Evolutionary conservation across 2,113 vertebrate species (phyloP).

Genomic region (Notechis scutatus): DNA sequence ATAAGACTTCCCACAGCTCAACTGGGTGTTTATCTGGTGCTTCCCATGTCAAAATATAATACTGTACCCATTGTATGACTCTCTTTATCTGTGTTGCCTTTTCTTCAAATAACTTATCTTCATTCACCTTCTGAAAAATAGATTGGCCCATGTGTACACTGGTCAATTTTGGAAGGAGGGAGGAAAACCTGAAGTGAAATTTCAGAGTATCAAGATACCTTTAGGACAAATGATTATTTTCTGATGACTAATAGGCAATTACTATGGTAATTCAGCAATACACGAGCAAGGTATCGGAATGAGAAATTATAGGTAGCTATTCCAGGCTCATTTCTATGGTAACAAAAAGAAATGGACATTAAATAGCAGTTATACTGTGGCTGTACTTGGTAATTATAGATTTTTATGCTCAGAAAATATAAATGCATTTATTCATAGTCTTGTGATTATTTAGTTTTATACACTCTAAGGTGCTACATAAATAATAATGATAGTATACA

Average conservation of each 20-base stretch:
- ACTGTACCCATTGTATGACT: neutral
- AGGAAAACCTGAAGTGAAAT: slow-evolving; percentile 64
- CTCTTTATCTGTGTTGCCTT: neutral
- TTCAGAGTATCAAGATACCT: slow-evolving; percentile 74
- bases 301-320: slow-evolving; percentile 80
- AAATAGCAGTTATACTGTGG: slow-evolving; percentile 74
- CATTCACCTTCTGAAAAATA: neutral
- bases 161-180: slow-evolving; percentile 38
- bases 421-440: slow-evolving; percentile 80
- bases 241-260: slow-evolving; percentile 84
- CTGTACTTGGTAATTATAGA: slow-evolving; percentile 80
- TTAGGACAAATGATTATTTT: slow-evolving; percentile 77
- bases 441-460: slow-evolving; percentile 70
- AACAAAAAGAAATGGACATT: slow-evolving; percentile 84
- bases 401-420: slow-evolving; percentile 74
- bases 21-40: neutral
- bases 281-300: slow-evolving; percentile 74
- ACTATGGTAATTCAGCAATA: slow-evolving; percentile 80
- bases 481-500: slow-evolving; percentile 48
- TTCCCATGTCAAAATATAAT: neutral
- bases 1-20: neutral
- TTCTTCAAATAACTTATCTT: neutral
- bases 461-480: neutral
- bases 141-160: neutral
- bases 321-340: slow-evolving; percentile 81